These are phyloP conservation scores for Porites lutea DNA, from an alignment of 64 coral and sea anemone genomes.

Conservation along the genomic window DNA sequence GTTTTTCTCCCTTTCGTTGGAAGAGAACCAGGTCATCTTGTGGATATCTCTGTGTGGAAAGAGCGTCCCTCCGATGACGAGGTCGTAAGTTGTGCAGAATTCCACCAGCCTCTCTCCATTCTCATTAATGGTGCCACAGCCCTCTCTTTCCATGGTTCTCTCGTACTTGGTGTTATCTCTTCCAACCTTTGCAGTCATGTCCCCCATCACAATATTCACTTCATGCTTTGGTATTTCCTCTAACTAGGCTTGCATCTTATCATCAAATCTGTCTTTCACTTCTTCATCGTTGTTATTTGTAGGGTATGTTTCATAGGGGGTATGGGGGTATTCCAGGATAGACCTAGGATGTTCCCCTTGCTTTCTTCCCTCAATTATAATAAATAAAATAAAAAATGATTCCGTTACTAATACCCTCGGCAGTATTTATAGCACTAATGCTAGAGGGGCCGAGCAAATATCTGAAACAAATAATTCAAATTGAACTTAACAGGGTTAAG, in stretches of 20 bases:
- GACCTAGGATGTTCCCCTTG: too few relatives aligned
- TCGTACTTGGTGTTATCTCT: not conserved
- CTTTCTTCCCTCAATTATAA: too few relatives aligned
- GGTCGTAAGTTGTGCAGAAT: not conserved
- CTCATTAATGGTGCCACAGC: not conserved
- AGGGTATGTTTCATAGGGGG: not conserved
- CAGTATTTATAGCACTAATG: too few relatives aligned
- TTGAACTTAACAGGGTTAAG: too few relatives aligned
- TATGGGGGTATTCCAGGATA: too few relatives aligned
- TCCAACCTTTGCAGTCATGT: slow-evolving; percentile 30
- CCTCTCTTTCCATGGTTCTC: slow-evolving; percentile 8
- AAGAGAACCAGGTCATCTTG: not conserved
- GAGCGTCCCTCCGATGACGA: not conserved
- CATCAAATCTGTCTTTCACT: not conserved
- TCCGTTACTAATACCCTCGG: too few relatives aligned
- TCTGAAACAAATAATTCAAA: too few relatives aligned
- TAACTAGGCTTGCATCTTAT: not conserved
- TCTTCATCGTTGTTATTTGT: not conserved
- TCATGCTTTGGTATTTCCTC: not conserved
- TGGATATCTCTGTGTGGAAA: slow-evolving; percentile 21
- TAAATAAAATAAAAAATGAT: too few relatives aligned
- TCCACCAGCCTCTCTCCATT: not conserved
- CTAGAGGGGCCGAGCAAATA: too few relatives aligned
- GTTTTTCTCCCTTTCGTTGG: not conserved
- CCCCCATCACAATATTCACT: not conserved